Conservation (phyloP, 2,113 vertebrate genomes). For the Plectropomus leopardus region DNA sequence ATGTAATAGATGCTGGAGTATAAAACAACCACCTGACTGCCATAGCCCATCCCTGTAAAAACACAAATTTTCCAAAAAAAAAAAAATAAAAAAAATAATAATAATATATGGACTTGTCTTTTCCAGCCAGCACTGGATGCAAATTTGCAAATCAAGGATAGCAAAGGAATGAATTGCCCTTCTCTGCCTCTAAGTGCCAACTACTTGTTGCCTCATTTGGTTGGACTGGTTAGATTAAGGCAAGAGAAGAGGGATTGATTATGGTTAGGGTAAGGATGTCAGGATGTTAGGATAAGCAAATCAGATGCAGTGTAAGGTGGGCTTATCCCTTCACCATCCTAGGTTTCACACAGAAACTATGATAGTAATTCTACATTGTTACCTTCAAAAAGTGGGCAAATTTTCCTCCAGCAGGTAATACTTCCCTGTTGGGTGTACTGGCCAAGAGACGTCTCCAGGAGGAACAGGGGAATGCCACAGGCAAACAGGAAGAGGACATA, state of each 20-base stretch:
- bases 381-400: slow-evolving; percentile 89
- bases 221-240: too few relatives aligned
- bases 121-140: too few relatives aligned
- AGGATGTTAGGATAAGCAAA: too few relatives aligned
- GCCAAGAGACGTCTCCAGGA: slow-evolving; percentile 83
- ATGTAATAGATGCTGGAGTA: slow-evolving; percentile 90
- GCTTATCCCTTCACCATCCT: too few relatives aligned
- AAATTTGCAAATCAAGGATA: too few relatives aligned
- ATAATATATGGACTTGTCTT: too few relatives aligned
- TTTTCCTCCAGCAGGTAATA: slow-evolving; percentile 86
- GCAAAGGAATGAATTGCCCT: too few relatives aligned
- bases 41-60: slow-evolving; percentile 84
- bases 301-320: too few relatives aligned
- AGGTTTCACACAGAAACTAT: neutral
- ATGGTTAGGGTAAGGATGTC: too few relatives aligned
- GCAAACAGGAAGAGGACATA: slow-evolving; percentile 85
- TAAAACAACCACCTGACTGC: slow-evolving; percentile 82
- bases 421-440: slow-evolving; percentile 86
- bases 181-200: too few relatives aligned
- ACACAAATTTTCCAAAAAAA: slow-evolving; percentile 21
- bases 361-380: slow-evolving; percentile 26
- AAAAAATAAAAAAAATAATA: neutral
- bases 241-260: too few relatives aligned
- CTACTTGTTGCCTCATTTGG: too few relatives aligned
- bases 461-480: slow-evolving; percentile 86